These are phyloP conservation scores for Lamprotornis superbus DNA, from an alignment of 2,113 vertebrate species.

Conservation along the genomic window DNA sequence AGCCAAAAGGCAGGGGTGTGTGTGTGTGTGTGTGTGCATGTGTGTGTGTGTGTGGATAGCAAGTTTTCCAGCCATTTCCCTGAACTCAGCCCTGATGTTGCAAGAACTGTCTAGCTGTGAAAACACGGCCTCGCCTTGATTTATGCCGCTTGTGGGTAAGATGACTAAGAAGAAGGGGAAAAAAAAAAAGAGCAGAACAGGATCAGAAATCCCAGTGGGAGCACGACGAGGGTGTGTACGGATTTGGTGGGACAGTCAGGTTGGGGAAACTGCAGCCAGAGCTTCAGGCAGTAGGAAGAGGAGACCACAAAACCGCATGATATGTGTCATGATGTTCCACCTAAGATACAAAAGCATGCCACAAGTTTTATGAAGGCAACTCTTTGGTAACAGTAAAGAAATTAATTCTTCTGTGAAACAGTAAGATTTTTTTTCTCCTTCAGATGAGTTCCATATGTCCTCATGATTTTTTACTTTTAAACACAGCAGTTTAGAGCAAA, in stretches of 20 bases:
- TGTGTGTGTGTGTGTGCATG: background rate
- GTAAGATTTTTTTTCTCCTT: conserved; percentile 39
- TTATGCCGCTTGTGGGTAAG: conserved; percentile 43
- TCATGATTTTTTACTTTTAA: conserved; percentile 53
- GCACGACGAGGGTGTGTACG: background rate
- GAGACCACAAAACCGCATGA: conserved; percentile 50
- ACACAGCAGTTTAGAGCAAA: conserved; percentile 59
- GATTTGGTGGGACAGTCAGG: background rate
- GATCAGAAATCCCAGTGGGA: conserved; percentile 46
- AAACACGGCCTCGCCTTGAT: conserved; percentile 61
- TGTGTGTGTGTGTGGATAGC: background rate
- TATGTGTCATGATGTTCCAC: conserved; percentile 39
- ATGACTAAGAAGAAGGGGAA: conserved; percentile 27
- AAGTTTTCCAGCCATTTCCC: conserved; percentile 27
- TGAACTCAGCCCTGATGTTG: conserved; percentile 57
- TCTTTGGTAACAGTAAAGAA: conserved; percentile 51
- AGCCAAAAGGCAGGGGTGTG: conserved; percentile 56
- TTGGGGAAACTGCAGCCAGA: conserved; percentile 21
- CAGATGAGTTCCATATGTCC: conserved; percentile 70
- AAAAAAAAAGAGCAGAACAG: background rate
- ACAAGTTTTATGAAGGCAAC: conserved; percentile 27
- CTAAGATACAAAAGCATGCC: conserved; percentile 45
- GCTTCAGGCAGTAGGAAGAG: conserved; percentile 27
- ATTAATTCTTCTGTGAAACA: conserved; percentile 64
- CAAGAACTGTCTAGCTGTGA: conserved; percentile 51